These are phyloP conservation scores for Bombus confusus DNA, from an alignment of 1,140 invertebrate species.

Conservation along the genomic window DNA sequence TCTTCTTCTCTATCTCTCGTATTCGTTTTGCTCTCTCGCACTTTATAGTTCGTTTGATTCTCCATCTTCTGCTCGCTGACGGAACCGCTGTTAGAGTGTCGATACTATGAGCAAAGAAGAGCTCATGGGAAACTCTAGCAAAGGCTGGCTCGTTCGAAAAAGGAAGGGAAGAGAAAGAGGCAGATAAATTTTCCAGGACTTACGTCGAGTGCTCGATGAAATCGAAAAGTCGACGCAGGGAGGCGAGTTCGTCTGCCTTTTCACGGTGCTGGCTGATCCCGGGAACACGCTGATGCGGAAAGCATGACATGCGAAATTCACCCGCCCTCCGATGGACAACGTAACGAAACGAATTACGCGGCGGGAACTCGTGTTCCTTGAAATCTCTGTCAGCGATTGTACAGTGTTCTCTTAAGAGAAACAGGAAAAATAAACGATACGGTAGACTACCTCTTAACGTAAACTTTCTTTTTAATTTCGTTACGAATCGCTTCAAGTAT, in stretches of 20 bases:
- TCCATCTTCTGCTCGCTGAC: conserved; percentile 30
- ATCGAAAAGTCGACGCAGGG: neutral
- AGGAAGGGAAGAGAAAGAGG: neutral
- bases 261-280: neutral
- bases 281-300: conserved; percentile 17
- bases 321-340: neutral
- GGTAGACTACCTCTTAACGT: no score
- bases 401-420: neutral
- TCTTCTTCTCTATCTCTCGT: conserved; percentile 29
- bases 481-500: neutral
- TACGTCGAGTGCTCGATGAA: conserved; percentile 2
- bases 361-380: neutral
- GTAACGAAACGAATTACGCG: conserved; percentile 27
- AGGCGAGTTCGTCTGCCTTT: neutral
- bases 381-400: neutral
- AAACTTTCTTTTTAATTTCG: neutral
- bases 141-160: neutral
- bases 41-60: neutral
- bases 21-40: conserved; percentile 7
- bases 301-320: conserved; percentile 44
- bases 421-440: neutral
- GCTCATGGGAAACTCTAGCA: conserved; percentile 50
- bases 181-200: conserved; percentile 62
- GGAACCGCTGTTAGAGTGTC: conserved; percentile 10
- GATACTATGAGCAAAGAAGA: neutral